phyloP scores from a whole-genome alignment of 1,140 invertebrate genomes.

The Trichonephila inaurata region DNA sequence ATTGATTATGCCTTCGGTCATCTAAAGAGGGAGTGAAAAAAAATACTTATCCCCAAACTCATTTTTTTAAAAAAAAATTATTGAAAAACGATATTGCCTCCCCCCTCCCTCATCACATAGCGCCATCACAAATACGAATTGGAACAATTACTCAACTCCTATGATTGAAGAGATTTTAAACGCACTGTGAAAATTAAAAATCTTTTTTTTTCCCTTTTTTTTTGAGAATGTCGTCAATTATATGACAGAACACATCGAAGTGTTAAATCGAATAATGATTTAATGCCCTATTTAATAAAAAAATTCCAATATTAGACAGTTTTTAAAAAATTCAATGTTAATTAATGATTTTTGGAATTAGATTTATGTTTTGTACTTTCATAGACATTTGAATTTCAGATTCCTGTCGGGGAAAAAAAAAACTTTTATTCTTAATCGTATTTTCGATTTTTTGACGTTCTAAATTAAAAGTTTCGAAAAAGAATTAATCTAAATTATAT shows the following conservation, averaged over 20 bases:
- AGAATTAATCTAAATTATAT: no score
- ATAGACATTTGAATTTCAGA: background rate
- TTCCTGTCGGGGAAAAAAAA: no score
- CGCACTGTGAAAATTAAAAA: background rate
- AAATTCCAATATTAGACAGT: background rate
- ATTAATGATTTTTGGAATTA: background rate
- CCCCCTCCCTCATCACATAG: background rate
- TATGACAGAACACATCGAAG: background rate
- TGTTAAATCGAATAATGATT: constrained; percentile 18
- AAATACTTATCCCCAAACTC: background rate
- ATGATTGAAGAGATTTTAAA: constrained; percentile 34
- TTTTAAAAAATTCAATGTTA: background rate
- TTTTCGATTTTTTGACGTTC: no score
- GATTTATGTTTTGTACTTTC: background rate
- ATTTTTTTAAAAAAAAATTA: background rate
- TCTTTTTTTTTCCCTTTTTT: background rate
- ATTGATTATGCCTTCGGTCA: constrained; percentile 22
- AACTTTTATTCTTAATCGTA: no score
- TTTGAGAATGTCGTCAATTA: background rate
- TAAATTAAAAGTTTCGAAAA: no score
- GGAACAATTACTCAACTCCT: background rate
- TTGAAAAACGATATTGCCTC: background rate
- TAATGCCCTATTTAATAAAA: background rate
- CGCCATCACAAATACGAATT: background rate
- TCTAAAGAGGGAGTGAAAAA: background rate